Base-by-base conservation (phyloP, 2,888 invertebrate species). In the Eucera pruinosa region DNA sequence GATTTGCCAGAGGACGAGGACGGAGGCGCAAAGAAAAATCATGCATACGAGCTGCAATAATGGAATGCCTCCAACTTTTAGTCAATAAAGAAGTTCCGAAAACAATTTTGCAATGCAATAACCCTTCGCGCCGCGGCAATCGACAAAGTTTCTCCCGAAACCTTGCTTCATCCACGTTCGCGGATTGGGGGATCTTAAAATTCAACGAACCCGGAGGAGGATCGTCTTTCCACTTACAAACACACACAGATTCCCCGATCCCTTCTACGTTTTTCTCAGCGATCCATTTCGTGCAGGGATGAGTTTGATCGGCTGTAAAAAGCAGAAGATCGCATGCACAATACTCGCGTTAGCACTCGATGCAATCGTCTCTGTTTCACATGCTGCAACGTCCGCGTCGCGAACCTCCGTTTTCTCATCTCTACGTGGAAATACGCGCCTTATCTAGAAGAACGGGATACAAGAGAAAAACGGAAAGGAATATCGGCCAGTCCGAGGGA, bases 51-150 rank as follows among this genome's bases (percentile, higher is more conserved):
- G 52, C 71, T 64, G 68, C 54, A 71, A 75, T 83, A 83, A 79
- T 64, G 77, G 66, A 66, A 52, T 66, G 58, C 54, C 43, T 52
- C 69, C 60, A 64, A 78, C 62, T 78, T 64, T 47, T 52, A 48
- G 77, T 73, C 80, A 67, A 82, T 75, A 72, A 68, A 65, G 65
- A 73, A 71, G 68, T 66, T 81, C 81, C 45, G 67, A 68, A 66
- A 64, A 70, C 73, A 73, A 83, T 82, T 82, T 82, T 81, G 83
- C 82, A 81, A 81, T 81, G 82, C 82, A 82, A 82, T 82, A 83
- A 82, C 78, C 83, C 78, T 70, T 81, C 69, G 80, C 54, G 58
- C 67, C 54, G 11, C 45, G 70, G 70, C 78, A 68, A 81, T 78
- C 73, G 65, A 43, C 68, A 47, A 73, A 82, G 68, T 81, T 82